A percentile compares a stretch with the other conserved stretches of the same genome.
phyloP scores from a whole-genome alignment of 2,888 invertebrate genomes.

The Drosophila bunnanda region DNA sequence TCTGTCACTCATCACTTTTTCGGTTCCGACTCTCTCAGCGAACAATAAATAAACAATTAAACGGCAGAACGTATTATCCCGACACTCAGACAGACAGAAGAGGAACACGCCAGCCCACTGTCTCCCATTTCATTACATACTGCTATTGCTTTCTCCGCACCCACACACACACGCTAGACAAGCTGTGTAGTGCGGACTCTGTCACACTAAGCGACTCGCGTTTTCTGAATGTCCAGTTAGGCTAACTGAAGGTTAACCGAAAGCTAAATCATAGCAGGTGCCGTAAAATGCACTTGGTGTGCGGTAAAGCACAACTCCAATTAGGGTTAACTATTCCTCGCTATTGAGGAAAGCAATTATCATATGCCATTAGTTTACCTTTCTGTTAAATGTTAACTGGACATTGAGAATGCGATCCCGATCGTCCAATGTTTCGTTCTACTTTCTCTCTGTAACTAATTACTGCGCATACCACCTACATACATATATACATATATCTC shows the following conservation, averaged over 20 bases:
- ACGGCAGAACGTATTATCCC: slow-evolving; percentile 37
- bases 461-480: slow-evolving; percentile 26
- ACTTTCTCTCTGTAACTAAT: slow-evolving; percentile 40
- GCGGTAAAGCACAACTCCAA: too few relatives aligned
- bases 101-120: slow-evolving; percentile 24
- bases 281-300: too few relatives aligned
- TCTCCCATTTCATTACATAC: slow-evolving; percentile 26
- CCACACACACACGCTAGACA: slow-evolving; percentile 12
- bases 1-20: slow-evolving; percentile 74
- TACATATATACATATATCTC: slow-evolving; percentile 3
- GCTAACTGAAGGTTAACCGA: not conserved
- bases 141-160: slow-evolving; percentile 43
- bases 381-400: not conserved
- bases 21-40: slow-evolving; percentile 53
- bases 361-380: not conserved
- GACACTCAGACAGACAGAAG: slow-evolving; percentile 30
- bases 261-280: not conserved
- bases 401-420: slow-evolving; percentile 2
- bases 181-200: slow-evolving; percentile 29
- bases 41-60: slow-evolving; percentile 1
- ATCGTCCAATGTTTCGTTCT: slow-evolving; percentile 55
- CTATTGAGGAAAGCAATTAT: too few relatives aligned
- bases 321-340: too few relatives aligned
- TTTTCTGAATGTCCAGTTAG: not conserved
- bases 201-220: not conserved